Conservation (phyloP, 2,113 vertebrate species). For the Aplodontia rufa region DNA sequence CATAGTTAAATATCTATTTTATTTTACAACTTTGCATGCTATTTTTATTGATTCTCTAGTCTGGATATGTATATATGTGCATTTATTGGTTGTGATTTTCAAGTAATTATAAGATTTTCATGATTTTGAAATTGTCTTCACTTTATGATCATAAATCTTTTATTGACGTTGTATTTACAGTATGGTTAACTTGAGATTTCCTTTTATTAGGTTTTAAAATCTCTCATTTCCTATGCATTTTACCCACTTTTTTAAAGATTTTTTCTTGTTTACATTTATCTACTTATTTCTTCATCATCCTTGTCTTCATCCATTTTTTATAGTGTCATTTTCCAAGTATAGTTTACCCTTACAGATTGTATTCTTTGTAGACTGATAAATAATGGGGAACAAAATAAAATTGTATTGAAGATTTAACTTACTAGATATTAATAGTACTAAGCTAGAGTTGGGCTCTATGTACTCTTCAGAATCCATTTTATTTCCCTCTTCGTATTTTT, state of each 20-base stretch:
- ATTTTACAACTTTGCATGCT: not conserved
- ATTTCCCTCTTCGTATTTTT: not conserved
- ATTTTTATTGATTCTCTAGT: not conserved
- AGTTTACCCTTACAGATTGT: not conserved
- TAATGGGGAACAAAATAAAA: not conserved
- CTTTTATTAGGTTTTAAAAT: not conserved
- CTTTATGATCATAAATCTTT: not conserved
- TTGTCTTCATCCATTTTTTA: not conserved
- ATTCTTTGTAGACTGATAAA: not conserved
- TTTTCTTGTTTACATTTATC: not conserved
- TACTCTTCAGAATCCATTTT: not conserved
- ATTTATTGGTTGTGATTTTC: not conserved
- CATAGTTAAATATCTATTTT: not conserved
- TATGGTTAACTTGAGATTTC: not conserved
- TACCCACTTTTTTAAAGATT: not conserved
- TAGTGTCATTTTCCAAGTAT: not conserved
- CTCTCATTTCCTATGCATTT: not conserved
- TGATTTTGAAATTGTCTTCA: not conserved
- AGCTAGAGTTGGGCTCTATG: not conserved
- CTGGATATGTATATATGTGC: not conserved
- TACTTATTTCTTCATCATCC: not conserved
- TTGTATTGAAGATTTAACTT: not conserved
- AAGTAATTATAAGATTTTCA: not conserved
- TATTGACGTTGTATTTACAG: not conserved
- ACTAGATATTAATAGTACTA: not conserved